Evolutionary conservation across 2,113 vertebrate species (phyloP), one percentile per base, ranked within the genome.

Genomic region (Misgurnus anguillicaudatus): DNA sequence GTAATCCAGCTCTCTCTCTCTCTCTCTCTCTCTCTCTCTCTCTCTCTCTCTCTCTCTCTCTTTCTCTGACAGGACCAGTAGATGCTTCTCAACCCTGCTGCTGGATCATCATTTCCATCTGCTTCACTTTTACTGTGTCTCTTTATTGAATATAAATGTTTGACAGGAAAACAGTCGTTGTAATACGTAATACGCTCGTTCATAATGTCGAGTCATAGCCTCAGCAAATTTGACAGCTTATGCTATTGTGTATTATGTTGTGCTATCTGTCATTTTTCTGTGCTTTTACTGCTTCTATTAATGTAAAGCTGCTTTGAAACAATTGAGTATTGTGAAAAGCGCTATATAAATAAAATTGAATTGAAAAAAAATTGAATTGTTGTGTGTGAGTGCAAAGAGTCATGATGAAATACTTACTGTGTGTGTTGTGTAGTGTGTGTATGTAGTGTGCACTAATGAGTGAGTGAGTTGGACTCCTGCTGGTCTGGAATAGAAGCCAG

Each of bases 401-500:
- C 65, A 68, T 68, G 65, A 68, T 68, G 65, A 48, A 80, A 67
- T 86, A 8, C 63, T 66, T 45, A 36, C 60, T 38, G 81, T 82
- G 58, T 84, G 66, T 64, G 72, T 61, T 17, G 61, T 51, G 78
- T 47, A 61, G 82, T 83, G 87, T 84, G 48, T 82, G 87, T 88
- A 84, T 86, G 84, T 89, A 31, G 75, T 82, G 75, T 88, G 87
- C 89, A 87, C 90, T 90, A 91, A 90, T 91, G 90, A 91, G 91
- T 87, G 83, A 76, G 89, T 87, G 90, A 87, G 84, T 89, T 13
- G 66, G 85, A 77, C 90, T 89, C 91, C 90, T 89, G 90, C 90
- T 92, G 88, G 83, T 91, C 87, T 88, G 86, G 87, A 91, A 91
- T 90, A 87, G 89, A 82, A 87, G 87, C 90, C 90, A 92, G 90